These are phyloP conservation scores for Microchrysa polita DNA, from an alignment of 2,888 invertebrate genomes.

Conservation along the genomic window DNA sequence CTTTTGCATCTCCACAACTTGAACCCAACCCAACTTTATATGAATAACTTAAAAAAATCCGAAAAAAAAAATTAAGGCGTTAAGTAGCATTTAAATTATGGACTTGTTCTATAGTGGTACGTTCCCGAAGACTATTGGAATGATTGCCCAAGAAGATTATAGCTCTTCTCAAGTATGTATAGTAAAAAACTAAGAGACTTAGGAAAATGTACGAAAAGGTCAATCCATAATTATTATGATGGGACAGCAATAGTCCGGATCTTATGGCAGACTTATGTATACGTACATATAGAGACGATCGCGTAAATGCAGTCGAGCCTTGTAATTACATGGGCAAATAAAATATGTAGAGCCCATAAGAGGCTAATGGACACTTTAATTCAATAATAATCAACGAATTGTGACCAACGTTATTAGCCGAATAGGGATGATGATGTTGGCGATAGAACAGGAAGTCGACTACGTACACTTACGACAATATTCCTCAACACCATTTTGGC, in stretches of 20 bases:
- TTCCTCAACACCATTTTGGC: conserved; percentile 2
- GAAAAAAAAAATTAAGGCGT: conserved; percentile 29
- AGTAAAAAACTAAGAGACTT: too few species aligned
- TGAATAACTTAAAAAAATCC: too few species aligned
- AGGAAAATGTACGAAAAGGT: background rate
- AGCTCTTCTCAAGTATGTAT: background rate
- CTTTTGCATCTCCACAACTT: background rate
- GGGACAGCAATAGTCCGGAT: conserved; percentile 2
- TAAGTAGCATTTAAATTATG: conserved; percentile 41
- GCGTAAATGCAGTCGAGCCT: background rate
- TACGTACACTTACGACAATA: too few species aligned
- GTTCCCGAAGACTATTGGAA: background rate
- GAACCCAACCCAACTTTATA: too few species aligned
- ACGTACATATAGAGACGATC: too few species aligned
- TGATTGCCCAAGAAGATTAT: background rate
- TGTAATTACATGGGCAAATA: conserved; percentile 11
- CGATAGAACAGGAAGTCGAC: conserved; percentile 21
- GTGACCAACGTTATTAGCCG: conserved; percentile 21
- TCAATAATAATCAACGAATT: conserved; percentile 41
- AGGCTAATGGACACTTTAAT: conserved; percentile 39
- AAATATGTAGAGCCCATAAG: conserved; percentile 31
- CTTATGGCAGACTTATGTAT: conserved; percentile 19
- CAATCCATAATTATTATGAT: background rate
- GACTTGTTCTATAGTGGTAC: conserved; percentile 14
- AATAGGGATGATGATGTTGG: background rate